Percentiles rank a stretch among this genome's conserved stretches.
phyloP scores from a whole-genome alignment of 2,888 invertebrate species.

The Phortica magna region DNA sequence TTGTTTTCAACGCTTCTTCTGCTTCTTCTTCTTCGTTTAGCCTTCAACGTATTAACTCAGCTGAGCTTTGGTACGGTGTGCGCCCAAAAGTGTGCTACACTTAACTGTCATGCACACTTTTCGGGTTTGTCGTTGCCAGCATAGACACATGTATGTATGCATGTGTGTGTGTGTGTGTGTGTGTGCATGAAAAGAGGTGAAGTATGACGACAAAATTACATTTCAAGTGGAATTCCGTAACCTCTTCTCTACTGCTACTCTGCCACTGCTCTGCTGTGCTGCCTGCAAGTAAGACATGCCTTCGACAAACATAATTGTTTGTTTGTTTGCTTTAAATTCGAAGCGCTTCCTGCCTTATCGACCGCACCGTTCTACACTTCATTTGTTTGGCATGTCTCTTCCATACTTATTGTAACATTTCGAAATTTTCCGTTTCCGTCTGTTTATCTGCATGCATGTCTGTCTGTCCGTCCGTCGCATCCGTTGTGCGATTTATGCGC shows the following conservation, averaged over 20 bases:
- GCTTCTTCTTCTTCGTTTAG: not conserved
- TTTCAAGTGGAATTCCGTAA: slow-evolving; percentile 8
- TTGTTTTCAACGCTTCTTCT: not conserved
- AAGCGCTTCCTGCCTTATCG: not conserved
- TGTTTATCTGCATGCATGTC: slow-evolving; percentile 36
- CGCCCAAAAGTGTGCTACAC: slow-evolving; percentile 63
- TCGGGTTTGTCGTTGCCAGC: slow-evolving; percentile 41
- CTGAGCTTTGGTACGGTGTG: slow-evolving; percentile 40
- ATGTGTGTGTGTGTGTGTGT: slow-evolving; percentile 33
- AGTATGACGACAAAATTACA: slow-evolving; percentile 3
- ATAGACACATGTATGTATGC: slow-evolving; percentile 44
- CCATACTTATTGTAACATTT: not conserved
- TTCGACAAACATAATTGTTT: too few species aligned
- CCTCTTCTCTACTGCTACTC: not conserved
- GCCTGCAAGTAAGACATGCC: not conserved
- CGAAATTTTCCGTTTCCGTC: not conserved
- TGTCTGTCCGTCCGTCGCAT: slow-evolving; percentile 48
- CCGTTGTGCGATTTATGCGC: slow-evolving; percentile 52
- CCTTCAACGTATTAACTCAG: slow-evolving; percentile 61
- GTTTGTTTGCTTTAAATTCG: too few species aligned
- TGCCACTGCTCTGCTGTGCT: not conserved
- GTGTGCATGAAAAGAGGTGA: slow-evolving; percentile 28
- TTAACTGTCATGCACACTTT: slow-evolving; percentile 59
- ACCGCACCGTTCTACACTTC: not conserved
- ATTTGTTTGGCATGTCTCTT: not conserved